Base-by-base conservation (phyloP, 2,113 vertebrate species). In the Atractosteus spatula region DNA sequence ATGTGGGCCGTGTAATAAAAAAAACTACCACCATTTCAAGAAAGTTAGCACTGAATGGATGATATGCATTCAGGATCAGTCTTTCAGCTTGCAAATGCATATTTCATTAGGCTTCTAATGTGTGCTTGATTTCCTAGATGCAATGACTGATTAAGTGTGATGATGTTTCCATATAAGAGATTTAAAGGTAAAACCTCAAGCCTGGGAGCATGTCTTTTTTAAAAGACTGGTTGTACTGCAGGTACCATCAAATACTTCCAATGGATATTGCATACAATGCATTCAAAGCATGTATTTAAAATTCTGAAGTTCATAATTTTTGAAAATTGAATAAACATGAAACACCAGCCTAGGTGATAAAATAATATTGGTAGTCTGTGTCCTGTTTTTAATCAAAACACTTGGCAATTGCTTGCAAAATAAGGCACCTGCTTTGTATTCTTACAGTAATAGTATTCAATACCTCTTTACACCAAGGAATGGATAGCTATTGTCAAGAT, bases 191-290 rank as follows among this genome's bases (percentile, higher is more conserved):
- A 10, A 51, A 51, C 47, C 47, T 51, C 47, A 51, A 7, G 47
- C 47, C 47, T 51, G 47, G 2, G 47, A 51, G 10, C 47, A 51
- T 10, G 47, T 51, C 47, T 51, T 12, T 66, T 13, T 13, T 13
- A 14, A 43, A 16, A 29, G 14, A 29, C 68, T 70, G 59, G 62
- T 57, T 72, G 29, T 70, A 29, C 29, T 29, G 29, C 29, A 29
- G 29, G 29, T 29, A 29, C 29, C 29, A 29, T 29, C 29, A 29
- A 29, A 2, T 29, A 29, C 29, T 29, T 51, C 76, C 77, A 85
- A 82, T 83, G 80, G 85, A 86, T 61, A 71, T 87, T 80, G 82
- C 83, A 86, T 76, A 83, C 84, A 86, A 86, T 81, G 88, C 83
- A 87, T 84, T 85, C 79, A 14, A 66, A 64, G 74, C 62, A 74